Base-by-base conservation (phyloP, 2,888 invertebrate species). In the Catocala sponsa region DNA sequence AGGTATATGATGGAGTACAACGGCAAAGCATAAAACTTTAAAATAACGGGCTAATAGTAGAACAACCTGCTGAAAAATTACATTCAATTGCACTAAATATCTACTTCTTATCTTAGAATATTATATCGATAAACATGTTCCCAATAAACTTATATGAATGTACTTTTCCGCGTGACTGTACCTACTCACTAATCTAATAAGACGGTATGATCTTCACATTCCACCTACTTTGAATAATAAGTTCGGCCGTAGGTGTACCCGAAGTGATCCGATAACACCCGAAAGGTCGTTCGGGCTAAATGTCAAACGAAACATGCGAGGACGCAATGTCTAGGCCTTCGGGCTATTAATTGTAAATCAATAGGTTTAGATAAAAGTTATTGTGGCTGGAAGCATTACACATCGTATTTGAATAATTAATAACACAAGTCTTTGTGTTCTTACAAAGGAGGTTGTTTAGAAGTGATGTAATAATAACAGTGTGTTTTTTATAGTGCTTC, bases 281-380 rank as follows among this genome's bases (percentile, higher is more conserved):
- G 83, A 92, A 90, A 92, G 92, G 92, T 93, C 92, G 78, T 15
- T 82, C 80, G 86, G 89, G 89, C 89, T 88, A 91, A 92, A 93
- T 93, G 92, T 92, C 92, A 92, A 87, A 86, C 81, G 73, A 74
- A 80, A 74, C 74, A 82, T 71, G 77, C 88, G 86, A 89, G 87
- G 86, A 86, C 86, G 82, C 70, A 76, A 76, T 80, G 79, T 78
- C 82, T 80, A 77, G 73, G 85, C 88, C 91, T 85, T 72, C 78
- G 65, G 86, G 88, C 85, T 50, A 76, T 74, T 72, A 77, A 77
- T 76, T 77, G 76, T 77, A 76, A 74, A 76, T 78, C 77, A 79
- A 77, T 78, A 73, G 69, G 59, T 60, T 67, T 70, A 65, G 52
- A 48, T 66, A 66, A 60, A 63, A 77, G 53, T 63, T 76, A 77